These are phyloP conservation scores for Dicranocentrus wangi DNA, from an alignment of 2,888 invertebrate genomes.

Conservation along the genomic window DNA sequence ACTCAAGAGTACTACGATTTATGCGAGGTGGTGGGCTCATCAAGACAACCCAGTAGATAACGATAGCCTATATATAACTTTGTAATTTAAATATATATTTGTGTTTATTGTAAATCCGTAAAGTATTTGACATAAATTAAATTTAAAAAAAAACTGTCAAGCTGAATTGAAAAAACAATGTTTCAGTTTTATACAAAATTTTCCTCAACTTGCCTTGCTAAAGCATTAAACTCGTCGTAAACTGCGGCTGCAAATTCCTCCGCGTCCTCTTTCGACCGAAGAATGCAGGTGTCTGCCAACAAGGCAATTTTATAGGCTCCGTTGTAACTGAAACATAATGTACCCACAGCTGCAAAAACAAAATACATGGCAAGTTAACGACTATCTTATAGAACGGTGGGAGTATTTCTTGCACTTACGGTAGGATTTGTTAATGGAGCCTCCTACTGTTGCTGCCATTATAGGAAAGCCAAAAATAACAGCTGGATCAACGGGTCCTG, in stretches of 20 bases:
- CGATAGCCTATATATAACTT: background rate
- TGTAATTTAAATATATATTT: too few relatives aligned
- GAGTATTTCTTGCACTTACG: constrained; percentile 37
- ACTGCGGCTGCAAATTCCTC: constrained; percentile 27
- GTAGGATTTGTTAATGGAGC: constrained; percentile 37
- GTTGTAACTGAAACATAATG: constrained; percentile 37
- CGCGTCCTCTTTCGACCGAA: constrained; percentile 11
- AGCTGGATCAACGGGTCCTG: constrained; percentile 37
- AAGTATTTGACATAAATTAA: background rate
- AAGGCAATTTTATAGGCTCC: constrained; percentile 37
- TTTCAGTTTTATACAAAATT: background rate
- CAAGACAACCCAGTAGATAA: background rate
- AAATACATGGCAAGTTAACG: too few relatives aligned
- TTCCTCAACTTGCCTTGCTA: background rate
- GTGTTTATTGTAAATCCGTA: too few relatives aligned
- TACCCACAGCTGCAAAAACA: constrained; percentile 25
- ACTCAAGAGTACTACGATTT: constrained; percentile 18
- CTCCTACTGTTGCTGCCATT: constrained; percentile 27
- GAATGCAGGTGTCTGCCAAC: constrained; percentile 24
- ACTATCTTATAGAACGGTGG: too few relatives aligned
- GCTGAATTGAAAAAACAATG: too few relatives aligned
- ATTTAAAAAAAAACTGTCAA: too few relatives aligned
- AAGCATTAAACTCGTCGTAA: constrained; percentile 18
- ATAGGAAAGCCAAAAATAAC: constrained; percentile 46
- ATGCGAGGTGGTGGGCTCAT: background rate